These are phyloP conservation scores for Triplophysa yarkandensis DNA, from an alignment of 2,797 vertebrate species.

Conservation along the genomic window DNA sequence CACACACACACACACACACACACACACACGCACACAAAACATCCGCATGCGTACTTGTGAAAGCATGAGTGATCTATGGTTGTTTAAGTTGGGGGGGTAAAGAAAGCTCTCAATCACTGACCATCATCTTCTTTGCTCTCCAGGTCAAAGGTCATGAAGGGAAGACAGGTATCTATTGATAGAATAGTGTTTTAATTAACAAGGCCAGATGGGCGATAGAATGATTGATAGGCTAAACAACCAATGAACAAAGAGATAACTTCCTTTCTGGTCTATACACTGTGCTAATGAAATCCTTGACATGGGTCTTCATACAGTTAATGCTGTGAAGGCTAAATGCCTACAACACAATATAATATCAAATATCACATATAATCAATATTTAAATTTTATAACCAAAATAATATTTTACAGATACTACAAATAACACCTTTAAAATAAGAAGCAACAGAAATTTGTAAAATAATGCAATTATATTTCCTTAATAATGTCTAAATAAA, in stretches of 20 bases:
- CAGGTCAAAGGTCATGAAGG: constrained; percentile 46
- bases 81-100: constrained; percentile 66
- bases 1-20: constrained; percentile 16
- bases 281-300: not conserved
- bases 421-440: not conserved
- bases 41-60: constrained; percentile 56
- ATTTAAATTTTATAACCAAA: not conserved
- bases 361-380: not conserved
- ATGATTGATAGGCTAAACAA: constrained; percentile 1
- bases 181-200: constrained; percentile 33
- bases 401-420: not conserved
- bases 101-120: constrained; percentile 60
- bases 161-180: constrained; percentile 21
- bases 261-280: not conserved
- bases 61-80: constrained; percentile 68
- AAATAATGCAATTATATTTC: not conserved
- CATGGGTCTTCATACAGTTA: not conserved
- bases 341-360: not conserved
- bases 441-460: not conserved
- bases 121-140: not conserved
- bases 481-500: not conserved
- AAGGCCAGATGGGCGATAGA: constrained; percentile 14
- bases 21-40: constrained; percentile 27
- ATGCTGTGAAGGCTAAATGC: not conserved
- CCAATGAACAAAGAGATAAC: constrained; percentile 26